These are phyloP conservation scores for Punctoribates punctum DNA, from an alignment of 2,888 invertebrate genomes.

Conservation along the genomic window DNA sequence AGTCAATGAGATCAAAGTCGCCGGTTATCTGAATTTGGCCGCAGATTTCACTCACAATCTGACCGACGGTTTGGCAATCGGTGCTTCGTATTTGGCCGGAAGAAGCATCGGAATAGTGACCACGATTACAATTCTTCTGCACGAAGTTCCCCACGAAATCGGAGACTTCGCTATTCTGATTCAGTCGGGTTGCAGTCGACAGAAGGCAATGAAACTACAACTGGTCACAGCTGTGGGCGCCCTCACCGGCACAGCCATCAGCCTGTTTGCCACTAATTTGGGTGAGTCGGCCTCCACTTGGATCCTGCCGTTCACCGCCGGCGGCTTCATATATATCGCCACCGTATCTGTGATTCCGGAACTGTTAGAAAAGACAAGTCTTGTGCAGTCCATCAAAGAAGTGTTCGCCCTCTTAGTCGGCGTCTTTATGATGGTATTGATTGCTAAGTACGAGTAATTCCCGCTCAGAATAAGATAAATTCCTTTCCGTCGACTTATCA, in stretches of 20 bases:
- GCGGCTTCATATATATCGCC: constrained; percentile 99
- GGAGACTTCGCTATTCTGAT: constrained; percentile 98
- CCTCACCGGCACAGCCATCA: constrained; percentile 82
- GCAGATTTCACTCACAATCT: constrained; percentile 99
- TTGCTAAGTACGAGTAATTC: constrained; percentile 69
- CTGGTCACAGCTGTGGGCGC: constrained; percentile 92
- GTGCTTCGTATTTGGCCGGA: constrained; percentile 92
- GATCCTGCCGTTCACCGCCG: constrained; percentile 95
- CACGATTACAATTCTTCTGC: constrained; percentile 89
- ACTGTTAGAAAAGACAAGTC: constrained; percentile 71
- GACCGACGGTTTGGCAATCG: constrained; percentile 98
- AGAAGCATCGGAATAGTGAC: constrained; percentile 64
- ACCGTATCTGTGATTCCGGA: constrained; percentile 98
- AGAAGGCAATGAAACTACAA: constrained; percentile 91
- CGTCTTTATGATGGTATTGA: constrained; percentile 91
- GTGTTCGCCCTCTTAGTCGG: constrained; percentile 80
- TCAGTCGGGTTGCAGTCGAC: constrained; percentile 89
- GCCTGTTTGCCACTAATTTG: constrained; percentile 73
- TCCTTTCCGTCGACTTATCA: not conserved
- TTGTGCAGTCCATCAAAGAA: constrained; percentile 86
- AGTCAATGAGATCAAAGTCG: constrained; percentile 63
- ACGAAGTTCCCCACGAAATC: constrained; percentile 99
- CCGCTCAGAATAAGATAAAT: not conserved
- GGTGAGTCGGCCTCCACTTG: constrained; percentile 65
- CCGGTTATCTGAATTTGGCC: constrained; percentile 92